These are phyloP conservation scores for Sebastes matsubarae DNA, from an alignment of 2,797 vertebrate genomes.

Conservation along the genomic window DNA sequence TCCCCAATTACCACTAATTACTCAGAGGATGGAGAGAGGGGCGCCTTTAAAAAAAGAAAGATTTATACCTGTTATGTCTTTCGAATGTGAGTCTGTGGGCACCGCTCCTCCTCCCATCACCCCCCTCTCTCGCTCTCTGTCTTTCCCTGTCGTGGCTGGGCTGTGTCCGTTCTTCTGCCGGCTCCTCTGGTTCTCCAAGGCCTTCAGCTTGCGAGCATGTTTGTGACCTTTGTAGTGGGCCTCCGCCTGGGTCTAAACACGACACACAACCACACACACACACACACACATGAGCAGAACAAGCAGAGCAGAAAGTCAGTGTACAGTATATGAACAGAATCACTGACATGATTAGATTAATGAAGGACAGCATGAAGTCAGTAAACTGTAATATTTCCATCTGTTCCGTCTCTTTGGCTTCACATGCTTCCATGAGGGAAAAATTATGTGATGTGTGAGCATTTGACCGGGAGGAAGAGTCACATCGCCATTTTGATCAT, in stretches of 20 bases:
- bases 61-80: conserved; percentile 68
- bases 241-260: conserved; percentile 92
- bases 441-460: conserved; percentile 39
- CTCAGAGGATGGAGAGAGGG: conserved; percentile 17
- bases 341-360: conserved; percentile 41
- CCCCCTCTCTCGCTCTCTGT: conserved; percentile 38
- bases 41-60: conserved; percentile 28
- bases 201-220: conserved; percentile 92
- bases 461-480: conserved; percentile 53
- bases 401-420: conserved; percentile 48
- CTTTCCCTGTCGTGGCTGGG: conserved; percentile 33
- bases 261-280: conserved; percentile 23
- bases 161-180: conserved; percentile 61
- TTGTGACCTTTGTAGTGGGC: conserved; percentile 98
- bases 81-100: conserved; percentile 39
- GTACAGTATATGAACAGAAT: conserved; percentile 22
- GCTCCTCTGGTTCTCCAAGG: conserved; percentile 87
- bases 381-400: conserved; percentile 55
- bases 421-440: conserved; percentile 38
- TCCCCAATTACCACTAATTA: conserved; percentile 68
- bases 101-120: conserved; percentile 29
- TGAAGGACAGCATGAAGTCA: conserved; percentile 46
- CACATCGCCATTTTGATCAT: conserved; percentile 44
- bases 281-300: conserved; percentile 11
- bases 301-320: conserved; percentile 29